Evolutionary conservation across 2,797 vertebrate species (phyloP), one percentile per base, ranked within the genome.

Genomic region (Chiloscyllium punctatum): DNA sequence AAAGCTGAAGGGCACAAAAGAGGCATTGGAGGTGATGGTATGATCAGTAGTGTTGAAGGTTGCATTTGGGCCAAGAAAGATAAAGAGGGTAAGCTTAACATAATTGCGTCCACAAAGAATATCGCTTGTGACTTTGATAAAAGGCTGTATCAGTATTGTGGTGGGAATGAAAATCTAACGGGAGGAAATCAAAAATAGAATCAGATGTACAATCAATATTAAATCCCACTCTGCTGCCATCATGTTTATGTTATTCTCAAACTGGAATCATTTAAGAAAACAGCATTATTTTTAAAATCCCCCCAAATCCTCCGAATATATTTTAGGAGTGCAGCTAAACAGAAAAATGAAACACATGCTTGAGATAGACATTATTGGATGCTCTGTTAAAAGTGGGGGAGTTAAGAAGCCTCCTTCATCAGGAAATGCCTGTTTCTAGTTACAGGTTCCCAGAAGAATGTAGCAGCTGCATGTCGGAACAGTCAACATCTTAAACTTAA

Each of bases 351-450:
- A 84, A 48, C 82, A 84, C 37, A 25, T 48, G 82, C 82, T 82
- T 84, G 82, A 48, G 82, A 84, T 25, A 42, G 37, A 84, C 42
- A 8, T 84, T 72, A 23, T 84, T 84, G 82, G 82, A 84, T 48
- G 18, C 42, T 84, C 25, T 37, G 21, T 23, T 84, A 84, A 84
- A 84, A 84, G 82, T 84, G 82, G 82, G 48, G 82, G 82, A 84
- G 42, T 84, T 42, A 33, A 91, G 23, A 66, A 91, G 15, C 62
- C 33, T 91, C 57, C 57, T 68, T 91, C 33, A 91, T n/a, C 57
- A 66, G 88, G 88, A 91, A 91, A 68, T 91, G 57, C 57, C 88
- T 91, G 88, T 91, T 33, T 91, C 88, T 57, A 2, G 62, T 91
- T n/a, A 23, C 57, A 9, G 16, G 9, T 66, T 91, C 88, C 88